Evolutionary conservation across 2,113 vertebrate species (phyloP).

Genomic region (Epinephelus lanceolatus): DNA sequence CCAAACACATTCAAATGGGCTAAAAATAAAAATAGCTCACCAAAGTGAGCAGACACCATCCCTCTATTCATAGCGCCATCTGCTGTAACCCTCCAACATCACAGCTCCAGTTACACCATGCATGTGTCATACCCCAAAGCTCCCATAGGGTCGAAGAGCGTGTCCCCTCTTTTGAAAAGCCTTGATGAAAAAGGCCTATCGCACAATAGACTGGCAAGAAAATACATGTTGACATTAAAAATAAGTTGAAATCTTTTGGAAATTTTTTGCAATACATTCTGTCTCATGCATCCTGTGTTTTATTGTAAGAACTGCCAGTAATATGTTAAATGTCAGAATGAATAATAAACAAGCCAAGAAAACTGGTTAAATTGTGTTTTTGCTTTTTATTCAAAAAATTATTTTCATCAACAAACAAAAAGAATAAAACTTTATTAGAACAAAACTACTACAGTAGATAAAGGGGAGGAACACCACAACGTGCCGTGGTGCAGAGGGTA

Average conservation of each 20-base stretch:
- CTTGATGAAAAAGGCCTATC: no score
- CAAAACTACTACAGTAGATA: conserved; percentile 44
- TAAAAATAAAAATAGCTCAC: no score
- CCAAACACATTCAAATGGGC: no score
- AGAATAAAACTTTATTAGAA: conserved; percentile 50
- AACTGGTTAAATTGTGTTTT: conserved; percentile 4
- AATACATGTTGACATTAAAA: neutral
- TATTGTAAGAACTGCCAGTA: neutral
- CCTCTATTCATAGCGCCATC: no score
- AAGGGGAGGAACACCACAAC: neutral
- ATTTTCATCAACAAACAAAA: conserved; percentile 38
- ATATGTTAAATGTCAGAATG: neutral
- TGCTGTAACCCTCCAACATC: no score
- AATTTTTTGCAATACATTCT: neutral
- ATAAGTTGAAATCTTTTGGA: neutral
- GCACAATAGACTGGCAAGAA: neutral
- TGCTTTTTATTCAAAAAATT: conserved; percentile 62
- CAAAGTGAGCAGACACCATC: no score
- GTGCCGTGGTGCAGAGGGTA: neutral
- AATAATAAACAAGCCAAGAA: neutral
- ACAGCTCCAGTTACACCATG: no score
- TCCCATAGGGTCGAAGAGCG: no score
- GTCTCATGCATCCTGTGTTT: neutral
- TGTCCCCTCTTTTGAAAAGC: no score
- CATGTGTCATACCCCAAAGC: no score